A percentile compares a stretch with the other conserved stretches of the same genome.
phyloP scores from a whole-genome alignment of 2,113 vertebrate genomes.

The Chinchilla lanigera region DNA sequence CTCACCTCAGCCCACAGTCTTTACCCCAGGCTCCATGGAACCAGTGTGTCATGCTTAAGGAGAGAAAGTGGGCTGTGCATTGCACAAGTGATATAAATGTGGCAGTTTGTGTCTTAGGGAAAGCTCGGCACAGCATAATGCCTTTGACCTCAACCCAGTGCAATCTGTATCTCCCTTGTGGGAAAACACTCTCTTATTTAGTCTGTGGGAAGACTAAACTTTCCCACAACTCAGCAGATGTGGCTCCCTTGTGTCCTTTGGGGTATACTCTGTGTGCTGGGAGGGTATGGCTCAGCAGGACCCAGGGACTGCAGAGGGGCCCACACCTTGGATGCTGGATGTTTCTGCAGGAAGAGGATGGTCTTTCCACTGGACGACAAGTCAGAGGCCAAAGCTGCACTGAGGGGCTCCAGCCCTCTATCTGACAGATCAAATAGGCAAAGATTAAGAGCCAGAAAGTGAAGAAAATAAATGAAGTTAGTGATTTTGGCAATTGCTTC shows the following conservation, averaged over 20 bases:
- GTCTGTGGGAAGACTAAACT: not conserved
- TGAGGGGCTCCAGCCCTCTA: not conserved
- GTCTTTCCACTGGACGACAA: not conserved
- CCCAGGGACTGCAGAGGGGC: not conserved
- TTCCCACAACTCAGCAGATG: too few species aligned
- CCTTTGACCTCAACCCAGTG: not conserved
- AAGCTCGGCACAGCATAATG: not conserved
- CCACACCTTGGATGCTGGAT: too few species aligned
- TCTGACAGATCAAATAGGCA: not conserved
- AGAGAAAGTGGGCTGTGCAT: not conserved
- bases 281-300: not conserved
- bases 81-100: not conserved
- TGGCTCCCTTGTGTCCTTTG: not conserved
- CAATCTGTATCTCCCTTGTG: not conserved
- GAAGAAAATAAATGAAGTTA: not conserved
- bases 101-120: not conserved
- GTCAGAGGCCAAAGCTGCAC: not conserved
- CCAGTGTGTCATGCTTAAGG: not conserved
- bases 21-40: not conserved
- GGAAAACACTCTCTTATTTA: not conserved
- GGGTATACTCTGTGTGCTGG: not conserved
- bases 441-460: not conserved
- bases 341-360: not conserved
- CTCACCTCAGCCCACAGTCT: not conserved
- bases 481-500: not conserved